phyloP scores from a whole-genome alignment of 1,140 invertebrate genomes.

The Cherax destructor region DNA sequence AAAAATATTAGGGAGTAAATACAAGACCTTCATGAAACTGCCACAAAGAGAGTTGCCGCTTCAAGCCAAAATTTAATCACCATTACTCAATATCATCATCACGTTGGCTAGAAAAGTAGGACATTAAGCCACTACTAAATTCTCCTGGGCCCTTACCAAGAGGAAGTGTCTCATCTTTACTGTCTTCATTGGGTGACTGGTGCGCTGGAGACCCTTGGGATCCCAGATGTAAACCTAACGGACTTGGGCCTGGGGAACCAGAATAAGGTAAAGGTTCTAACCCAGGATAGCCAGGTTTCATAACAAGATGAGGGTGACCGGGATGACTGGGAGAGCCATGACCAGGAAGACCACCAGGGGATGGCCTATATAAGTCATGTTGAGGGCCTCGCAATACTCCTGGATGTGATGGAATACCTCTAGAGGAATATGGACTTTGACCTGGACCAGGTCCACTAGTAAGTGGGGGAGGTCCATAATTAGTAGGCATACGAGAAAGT shows the following conservation, averaged over 20 bases:
- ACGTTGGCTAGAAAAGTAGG: constrained; percentile 89
- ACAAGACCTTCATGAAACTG: constrained; percentile 60
- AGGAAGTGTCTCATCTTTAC: constrained; percentile 47
- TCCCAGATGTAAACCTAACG: constrained; percentile 42
- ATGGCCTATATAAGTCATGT: constrained; percentile 69
- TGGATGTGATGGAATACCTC: constrained; percentile 65
- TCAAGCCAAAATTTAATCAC: constrained; percentile 25
- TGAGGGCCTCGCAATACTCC: constrained; percentile 69
- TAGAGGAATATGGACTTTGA: constrained; percentile 49
- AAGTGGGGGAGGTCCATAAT: constrained; percentile 50
- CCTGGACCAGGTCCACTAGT: constrained; percentile 39
- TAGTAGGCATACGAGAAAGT: constrained; percentile 44
- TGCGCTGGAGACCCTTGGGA: constrained; percentile 59
- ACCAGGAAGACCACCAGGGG: constrained; percentile 45
- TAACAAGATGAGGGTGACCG: constrained; percentile 60
- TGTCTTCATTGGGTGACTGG: constrained; percentile 51
- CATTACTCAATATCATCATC: constrained; percentile 82
- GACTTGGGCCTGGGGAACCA: constrained; percentile 62
- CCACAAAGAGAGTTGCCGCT: constrained; percentile 46
- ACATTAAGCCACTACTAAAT: constrained; percentile 83
- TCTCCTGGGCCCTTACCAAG: constrained; percentile 64
- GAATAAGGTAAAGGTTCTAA: constrained; percentile 70
- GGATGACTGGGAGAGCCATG: constrained; percentile 69
- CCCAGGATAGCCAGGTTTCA: constrained; percentile 70
- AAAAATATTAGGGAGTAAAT: constrained; percentile 69